These are phyloP conservation scores for Zygogramma bicolorata DNA, from an alignment of 2,888 invertebrate species.

Conservation along the genomic window DNA sequence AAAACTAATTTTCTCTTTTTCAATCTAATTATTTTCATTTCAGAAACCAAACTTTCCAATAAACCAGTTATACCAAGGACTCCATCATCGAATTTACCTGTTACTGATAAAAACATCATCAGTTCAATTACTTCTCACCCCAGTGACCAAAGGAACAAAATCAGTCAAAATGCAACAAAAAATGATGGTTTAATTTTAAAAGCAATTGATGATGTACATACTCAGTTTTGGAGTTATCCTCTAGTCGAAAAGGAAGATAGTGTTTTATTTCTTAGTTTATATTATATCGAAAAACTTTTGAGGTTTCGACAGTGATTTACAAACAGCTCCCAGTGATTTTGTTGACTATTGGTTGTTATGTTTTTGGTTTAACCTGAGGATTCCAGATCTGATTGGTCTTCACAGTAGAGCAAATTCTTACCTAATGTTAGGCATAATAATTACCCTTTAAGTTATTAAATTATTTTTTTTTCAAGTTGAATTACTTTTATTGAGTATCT, in stretches of 20 bases:
- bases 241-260: conserved; percentile 49
- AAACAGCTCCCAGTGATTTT: conserved; percentile 10
- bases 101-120: conserved; percentile 2
- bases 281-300: conserved; percentile 55
- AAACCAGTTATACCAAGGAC: not conserved
- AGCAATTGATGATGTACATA: conserved; percentile 56
- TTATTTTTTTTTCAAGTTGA: not conserved
- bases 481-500: not conserved
- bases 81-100: conserved; percentile 18
- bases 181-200: conserved; percentile 51
- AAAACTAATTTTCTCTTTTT: no score
- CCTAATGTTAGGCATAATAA: not conserved
- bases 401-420: not conserved
- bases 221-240: conserved; percentile 55
- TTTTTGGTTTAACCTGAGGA: no score
- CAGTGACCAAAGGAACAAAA: not conserved
- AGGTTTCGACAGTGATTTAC: conserved; percentile 16
- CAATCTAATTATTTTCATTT: no score
- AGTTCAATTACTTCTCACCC: not conserved
- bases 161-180: not conserved
- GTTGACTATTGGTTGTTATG: not conserved
- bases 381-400: not conserved
- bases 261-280: conserved; percentile 57
- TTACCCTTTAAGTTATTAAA: not conserved
- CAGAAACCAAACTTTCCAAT: conserved; percentile 5